Percentiles rank a stretch among this genome's conserved stretches.
These are phyloP conservation scores for Pandemis heparana DNA, from an alignment of 2,888 invertebrate species.

Conservation along the genomic window DNA sequence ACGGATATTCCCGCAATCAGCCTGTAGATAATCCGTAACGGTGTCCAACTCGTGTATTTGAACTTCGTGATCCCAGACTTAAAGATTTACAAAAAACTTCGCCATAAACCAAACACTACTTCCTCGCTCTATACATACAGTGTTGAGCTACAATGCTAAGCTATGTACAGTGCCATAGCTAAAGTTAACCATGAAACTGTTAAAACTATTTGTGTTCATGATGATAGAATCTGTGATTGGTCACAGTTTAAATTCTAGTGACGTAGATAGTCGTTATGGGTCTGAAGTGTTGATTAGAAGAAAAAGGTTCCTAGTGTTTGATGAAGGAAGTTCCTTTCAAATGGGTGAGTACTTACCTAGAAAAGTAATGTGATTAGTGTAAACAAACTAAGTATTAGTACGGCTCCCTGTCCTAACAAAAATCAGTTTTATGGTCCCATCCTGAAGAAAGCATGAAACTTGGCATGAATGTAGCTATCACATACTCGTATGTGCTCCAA, in stretches of 20 bases:
- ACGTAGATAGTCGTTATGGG: constrained; percentile 20
- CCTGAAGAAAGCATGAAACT: no score
- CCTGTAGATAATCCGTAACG: constrained; percentile 59
- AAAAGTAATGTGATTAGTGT: no score
- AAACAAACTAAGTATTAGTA: no score
- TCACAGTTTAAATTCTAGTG: constrained; percentile 22
- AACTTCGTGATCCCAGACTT: constrained; percentile 66
- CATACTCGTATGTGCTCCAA: no score
- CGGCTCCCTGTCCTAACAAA: no score
- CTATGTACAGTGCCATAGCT: background rate
- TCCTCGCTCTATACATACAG: constrained; percentile 17
- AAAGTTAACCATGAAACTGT: constrained; percentile 7
- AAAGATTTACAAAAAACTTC: constrained; percentile 45
- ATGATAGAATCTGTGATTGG: background rate
- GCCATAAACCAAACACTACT: constrained; percentile 37
- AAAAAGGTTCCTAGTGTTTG: constrained; percentile 86
- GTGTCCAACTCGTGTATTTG: constrained; percentile 58
- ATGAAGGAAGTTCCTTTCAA: constrained; percentile 87
- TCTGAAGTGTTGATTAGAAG: constrained; percentile 74
- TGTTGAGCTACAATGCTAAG: constrained; percentile 7
- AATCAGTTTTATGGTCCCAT: no score
- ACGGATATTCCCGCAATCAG: constrained; percentile 41
- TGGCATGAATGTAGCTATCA: no score
- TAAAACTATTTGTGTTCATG: background rate
- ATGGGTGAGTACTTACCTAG: constrained; percentile 82